Conservation (phyloP, 92 coral and sea anemone genomes). For the Zoanthus sansibaricus region DNA sequence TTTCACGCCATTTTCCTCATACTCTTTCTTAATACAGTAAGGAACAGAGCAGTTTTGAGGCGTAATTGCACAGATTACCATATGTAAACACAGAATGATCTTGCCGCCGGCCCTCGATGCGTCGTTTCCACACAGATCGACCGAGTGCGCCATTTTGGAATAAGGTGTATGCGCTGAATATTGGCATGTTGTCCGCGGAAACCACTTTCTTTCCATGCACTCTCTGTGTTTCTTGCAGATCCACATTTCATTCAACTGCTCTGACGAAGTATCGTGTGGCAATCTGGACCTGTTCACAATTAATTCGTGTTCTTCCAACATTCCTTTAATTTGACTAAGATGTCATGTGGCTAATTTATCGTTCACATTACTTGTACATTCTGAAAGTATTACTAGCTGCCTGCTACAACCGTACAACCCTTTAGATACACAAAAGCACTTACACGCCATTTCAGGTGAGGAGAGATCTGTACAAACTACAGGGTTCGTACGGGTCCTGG, state of each 20-base stretch:
- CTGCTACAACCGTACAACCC: conserved; percentile 43
- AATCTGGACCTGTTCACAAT: conserved; percentile 68
- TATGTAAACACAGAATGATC: too few species aligned
- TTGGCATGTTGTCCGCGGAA: not conserved
- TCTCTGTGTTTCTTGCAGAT: conserved; percentile 71
- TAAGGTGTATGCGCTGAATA: too few species aligned
- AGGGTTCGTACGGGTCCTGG: too few species aligned
- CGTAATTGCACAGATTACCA: too few species aligned
- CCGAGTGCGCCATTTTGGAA: too few species aligned
- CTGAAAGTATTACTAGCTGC: conserved; percentile 35
- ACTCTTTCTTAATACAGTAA: too few species aligned
- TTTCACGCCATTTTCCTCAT: too few species aligned
- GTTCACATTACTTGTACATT: conserved; percentile 11
- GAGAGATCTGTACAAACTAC: too few species aligned
- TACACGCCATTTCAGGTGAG: conserved; percentile 38
- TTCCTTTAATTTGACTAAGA: conserved; percentile 5
- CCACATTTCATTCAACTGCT: conserved; percentile 66
- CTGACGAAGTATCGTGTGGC: conserved; percentile 54
- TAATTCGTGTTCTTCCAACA: conserved; percentile 60
- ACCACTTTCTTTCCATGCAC: conserved; percentile 58
- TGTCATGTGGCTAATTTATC: too few species aligned
- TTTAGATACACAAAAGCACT: conserved; percentile 57
- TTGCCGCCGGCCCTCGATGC: too few species aligned
- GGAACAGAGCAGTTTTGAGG: too few species aligned
- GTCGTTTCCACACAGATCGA: too few species aligned